A percentile compares a stretch with the other conserved stretches of the same genome.
phyloP scores from a whole-genome alignment of 2,888 invertebrate genomes.

The Drosophila trichaetosa region DNA sequence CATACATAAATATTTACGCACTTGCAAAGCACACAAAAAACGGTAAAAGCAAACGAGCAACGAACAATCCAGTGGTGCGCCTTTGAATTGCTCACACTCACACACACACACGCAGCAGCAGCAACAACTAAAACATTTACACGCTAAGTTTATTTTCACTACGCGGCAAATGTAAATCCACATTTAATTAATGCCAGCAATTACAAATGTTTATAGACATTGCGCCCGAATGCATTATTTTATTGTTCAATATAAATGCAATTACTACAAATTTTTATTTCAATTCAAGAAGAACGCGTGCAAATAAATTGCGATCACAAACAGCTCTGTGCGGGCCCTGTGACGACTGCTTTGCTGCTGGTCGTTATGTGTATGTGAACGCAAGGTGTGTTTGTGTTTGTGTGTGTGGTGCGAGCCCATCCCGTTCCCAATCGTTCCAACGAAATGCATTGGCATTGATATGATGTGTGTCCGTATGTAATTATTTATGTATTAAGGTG shows the following conservation, averaged over 20 bases:
- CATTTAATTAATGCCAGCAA: constrained; percentile 13
- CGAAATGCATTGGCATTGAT: constrained; percentile 43
- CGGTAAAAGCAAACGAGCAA: constrained; percentile 13
- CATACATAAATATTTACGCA: constrained; percentile 20
- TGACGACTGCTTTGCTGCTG: constrained; percentile 23
- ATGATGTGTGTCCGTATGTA: constrained; percentile 23
- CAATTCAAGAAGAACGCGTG: constrained; percentile 30
- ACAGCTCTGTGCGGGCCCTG: constrained; percentile 35
- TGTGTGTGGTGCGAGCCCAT: constrained; percentile 1
- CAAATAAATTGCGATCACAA: constrained; percentile 51
- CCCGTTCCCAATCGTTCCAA: constrained; percentile 40
- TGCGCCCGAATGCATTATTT: constrained; percentile 15
- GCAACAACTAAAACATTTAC: constrained; percentile 52
- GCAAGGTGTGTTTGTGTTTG: constrained; percentile 8
- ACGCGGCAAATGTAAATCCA: neutral
- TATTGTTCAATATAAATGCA: constrained; percentile 9
- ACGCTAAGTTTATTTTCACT: constrained; percentile 27
- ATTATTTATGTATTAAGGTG: constrained; percentile 3
- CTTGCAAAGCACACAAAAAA: constrained; percentile 16
- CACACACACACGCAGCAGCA: constrained; percentile 8
- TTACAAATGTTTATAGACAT: constrained; percentile 8
- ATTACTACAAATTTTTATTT: constrained; percentile 18
- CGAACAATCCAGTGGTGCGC: constrained; percentile 16
- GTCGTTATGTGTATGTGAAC: constrained; percentile 16
- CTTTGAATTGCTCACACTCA: constrained; percentile 21